A percentile compares a stretch with the other conserved stretches of the same genome.
These are phyloP conservation scores for Channa striata DNA, from an alignment of 2,797 vertebrate species.

Conservation along the genomic window DNA sequence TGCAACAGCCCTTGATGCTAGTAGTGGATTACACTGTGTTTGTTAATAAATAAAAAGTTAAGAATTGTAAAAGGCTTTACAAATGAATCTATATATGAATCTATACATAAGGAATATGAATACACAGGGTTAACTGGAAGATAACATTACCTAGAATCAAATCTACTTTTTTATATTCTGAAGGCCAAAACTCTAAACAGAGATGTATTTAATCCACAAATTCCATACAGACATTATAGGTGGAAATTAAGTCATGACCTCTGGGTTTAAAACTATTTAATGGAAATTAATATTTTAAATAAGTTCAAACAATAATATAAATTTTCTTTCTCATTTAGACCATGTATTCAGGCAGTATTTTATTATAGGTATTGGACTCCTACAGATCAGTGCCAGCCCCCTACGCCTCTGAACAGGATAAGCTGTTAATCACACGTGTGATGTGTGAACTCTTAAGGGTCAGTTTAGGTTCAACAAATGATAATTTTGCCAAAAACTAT, in stretches of 20 bases:
- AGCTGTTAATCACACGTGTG: no score
- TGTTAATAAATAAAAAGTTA: neutral
- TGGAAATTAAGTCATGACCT: no score
- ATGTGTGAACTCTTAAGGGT: no score
- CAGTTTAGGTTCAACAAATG: no score
- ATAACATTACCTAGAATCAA: slow-evolving; percentile 26
- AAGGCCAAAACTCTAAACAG: slow-evolving; percentile 22
- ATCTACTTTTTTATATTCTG: slow-evolving; percentile 8
- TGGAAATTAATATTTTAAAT: slow-evolving; percentile 4
- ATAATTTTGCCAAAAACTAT: neutral
- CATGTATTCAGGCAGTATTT: no score
- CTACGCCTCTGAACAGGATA: no score
- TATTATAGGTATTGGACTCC: no score
- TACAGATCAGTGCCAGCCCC: no score
- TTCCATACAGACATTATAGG: no score
- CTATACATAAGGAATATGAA: slow-evolving; percentile 1
- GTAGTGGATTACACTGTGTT: slow-evolving; percentile 10
- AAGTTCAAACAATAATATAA: slow-evolving; percentile 9
- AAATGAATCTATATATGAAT: slow-evolving; percentile 12
- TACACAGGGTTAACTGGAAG: slow-evolving; percentile 12
- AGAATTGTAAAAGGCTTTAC: slow-evolving; percentile 1
- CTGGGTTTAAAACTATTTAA: slow-evolving; percentile 15
- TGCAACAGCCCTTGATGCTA: neutral
- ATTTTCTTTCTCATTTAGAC: neutral
- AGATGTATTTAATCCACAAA: slow-evolving; percentile 5